These are phyloP conservation scores for Distichodus sexfasciatus DNA, from an alignment of 2,797 vertebrate genomes.

Conservation along the genomic window DNA sequence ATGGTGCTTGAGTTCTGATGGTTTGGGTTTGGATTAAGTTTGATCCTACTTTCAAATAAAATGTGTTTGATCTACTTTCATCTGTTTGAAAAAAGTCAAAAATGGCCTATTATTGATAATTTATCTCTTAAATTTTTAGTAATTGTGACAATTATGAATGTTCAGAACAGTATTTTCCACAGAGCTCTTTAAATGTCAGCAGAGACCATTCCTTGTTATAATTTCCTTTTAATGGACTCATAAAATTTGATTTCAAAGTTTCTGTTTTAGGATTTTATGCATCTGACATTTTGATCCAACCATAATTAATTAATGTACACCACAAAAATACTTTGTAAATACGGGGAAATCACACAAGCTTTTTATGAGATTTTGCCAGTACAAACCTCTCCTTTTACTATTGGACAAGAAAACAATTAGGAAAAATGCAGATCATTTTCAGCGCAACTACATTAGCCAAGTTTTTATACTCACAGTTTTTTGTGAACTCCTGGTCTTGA, in stretches of 20 bases:
- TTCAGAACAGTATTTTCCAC: conserved; percentile 33
- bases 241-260: conserved; percentile 26
- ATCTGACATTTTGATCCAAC: background rate
- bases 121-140: conserved; percentile 17
- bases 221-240: conserved; percentile 33
- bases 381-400: background rate
- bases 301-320: conserved; percentile 2
- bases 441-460: background rate
- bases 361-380: background rate
- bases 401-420: background rate
- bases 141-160: conserved; percentile 10
- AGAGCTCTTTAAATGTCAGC: conserved; percentile 25
- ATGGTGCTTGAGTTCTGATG: conserved; percentile 23
- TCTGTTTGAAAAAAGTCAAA: conserved; percentile 32
- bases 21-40: background rate
- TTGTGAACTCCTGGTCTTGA: background rate
- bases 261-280: background rate
- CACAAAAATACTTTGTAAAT: background rate
- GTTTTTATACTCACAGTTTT: too few relatives aligned
- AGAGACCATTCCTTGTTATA: conserved; percentile 26
- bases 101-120: conserved; percentile 3
- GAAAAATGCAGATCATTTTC: background rate
- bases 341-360: background rate
- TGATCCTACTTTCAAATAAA: conserved; percentile 2
- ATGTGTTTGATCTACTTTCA: conserved; percentile 3